These are phyloP conservation scores for Trichogramma pretiosum DNA, from an alignment of 1,140 invertebrate genomes.

Conservation along the genomic window DNA sequence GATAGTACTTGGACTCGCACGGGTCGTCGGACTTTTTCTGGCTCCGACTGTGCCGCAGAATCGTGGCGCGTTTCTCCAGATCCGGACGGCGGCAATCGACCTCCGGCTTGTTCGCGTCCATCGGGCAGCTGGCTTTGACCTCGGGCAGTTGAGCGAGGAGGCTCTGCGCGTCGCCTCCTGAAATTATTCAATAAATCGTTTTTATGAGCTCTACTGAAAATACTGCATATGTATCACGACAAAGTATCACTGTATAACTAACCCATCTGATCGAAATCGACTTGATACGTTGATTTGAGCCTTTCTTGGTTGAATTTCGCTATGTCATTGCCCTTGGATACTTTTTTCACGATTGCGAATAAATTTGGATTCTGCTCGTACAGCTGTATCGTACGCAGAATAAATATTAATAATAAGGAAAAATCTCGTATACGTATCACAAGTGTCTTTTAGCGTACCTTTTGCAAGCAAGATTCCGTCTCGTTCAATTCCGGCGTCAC, in stretches of 20 bases:
- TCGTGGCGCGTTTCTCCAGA: background rate
- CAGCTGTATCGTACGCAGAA: too few species aligned
- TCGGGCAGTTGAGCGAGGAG: too few species aligned
- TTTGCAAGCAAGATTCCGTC: constrained; percentile 6
- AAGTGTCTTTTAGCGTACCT: too few species aligned
- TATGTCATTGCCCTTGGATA: background rate
- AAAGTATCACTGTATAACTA: too few species aligned
- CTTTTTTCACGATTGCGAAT: background rate
- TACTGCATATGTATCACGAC: too few species aligned
- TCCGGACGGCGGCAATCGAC: background rate
- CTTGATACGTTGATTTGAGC: constrained; percentile 9
- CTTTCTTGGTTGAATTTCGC: constrained; percentile 10
- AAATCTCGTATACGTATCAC: too few species aligned
- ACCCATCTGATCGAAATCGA: constrained; percentile 1
- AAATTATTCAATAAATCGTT: too few species aligned
- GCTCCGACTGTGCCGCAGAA: background rate
- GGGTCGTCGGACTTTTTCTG: background rate
- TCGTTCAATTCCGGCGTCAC: background rate
- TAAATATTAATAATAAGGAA: too few species aligned
- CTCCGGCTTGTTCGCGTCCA: background rate
- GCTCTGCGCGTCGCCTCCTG: too few species aligned
- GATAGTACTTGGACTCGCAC: background rate
- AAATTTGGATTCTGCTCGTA: constrained; percentile 7
- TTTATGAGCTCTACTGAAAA: too few species aligned
- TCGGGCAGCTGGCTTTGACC: background rate